Conservation (phyloP, 37 sponge, comb jelly and placozoan species). For the Aphrocallistes beatrix region DNA sequence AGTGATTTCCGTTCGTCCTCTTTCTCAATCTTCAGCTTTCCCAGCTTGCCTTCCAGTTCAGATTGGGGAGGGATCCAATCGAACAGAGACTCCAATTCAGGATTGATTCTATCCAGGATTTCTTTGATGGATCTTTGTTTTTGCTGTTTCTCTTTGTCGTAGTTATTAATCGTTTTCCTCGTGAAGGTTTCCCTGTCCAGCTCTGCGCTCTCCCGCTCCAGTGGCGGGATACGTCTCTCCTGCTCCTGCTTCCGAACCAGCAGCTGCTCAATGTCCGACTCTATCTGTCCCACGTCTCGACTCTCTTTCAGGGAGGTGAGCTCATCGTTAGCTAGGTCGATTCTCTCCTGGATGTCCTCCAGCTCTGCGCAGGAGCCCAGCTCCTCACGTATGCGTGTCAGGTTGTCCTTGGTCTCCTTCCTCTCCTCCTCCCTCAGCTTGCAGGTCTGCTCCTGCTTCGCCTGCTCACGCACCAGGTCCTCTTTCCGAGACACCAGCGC, state of each 20-base stretch:
- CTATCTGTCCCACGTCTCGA: not conserved
- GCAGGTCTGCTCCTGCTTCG: slow-evolving; percentile 30
- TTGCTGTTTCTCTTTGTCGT: not conserved
- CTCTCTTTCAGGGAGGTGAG: not conserved
- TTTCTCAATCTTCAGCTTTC: slow-evolving; percentile 2
- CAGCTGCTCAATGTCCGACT: not conserved
- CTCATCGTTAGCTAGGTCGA: not conserved
- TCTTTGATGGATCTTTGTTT: not conserved
- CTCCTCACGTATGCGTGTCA: slow-evolving; percentile 36
- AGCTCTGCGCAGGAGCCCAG: slow-evolving; percentile 33
- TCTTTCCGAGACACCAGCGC: slow-evolving; percentile 20
- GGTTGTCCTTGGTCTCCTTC: slow-evolving; percentile 28
- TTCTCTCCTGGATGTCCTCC: not conserved
- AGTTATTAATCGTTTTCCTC: not conserved
- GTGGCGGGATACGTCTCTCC: slow-evolving; percentile 15
- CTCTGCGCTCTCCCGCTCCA: slow-evolving; percentile 36
- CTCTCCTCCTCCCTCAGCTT: slow-evolving; percentile 30
- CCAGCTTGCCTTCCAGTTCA: slow-evolving; percentile 35
- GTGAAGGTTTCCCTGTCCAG: not conserved
- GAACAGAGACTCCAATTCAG: not conserved
- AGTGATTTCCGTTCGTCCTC: not conserved
- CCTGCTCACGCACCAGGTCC: slow-evolving; percentile 39
- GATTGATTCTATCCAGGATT: not conserved
- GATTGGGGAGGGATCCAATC: slow-evolving; percentile 1
- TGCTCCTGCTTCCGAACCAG: slow-evolving; percentile 33